phyloP scores from a whole-genome alignment of 1,140 invertebrate species.

The Macrobrachium nipponense region DNA sequence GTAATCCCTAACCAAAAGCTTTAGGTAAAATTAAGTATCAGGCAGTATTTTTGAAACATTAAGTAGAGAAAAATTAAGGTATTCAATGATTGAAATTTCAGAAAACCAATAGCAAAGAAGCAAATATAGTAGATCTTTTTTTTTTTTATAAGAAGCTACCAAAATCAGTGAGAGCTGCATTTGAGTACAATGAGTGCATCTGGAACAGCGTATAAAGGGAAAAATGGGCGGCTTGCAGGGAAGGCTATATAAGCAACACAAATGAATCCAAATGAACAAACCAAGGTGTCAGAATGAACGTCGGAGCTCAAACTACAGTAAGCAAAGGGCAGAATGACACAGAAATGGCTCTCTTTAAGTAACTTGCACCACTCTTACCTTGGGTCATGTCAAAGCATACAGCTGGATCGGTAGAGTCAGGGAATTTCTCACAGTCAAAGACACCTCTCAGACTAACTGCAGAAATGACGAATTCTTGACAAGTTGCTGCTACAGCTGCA shows the following conservation, averaged over 20 bases:
- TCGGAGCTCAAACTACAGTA: neutral
- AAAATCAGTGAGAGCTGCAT: too few species aligned
- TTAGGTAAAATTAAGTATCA: too few species aligned
- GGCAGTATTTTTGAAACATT: too few species aligned
- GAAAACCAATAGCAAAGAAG: too few species aligned
- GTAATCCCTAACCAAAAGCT: too few species aligned
- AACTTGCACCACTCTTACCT: slow-evolving; percentile 63
- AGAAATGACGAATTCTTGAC: slow-evolving; percentile 74
- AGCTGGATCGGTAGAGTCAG: slow-evolving; percentile 69
- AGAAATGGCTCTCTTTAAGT: neutral
- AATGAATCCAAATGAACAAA: too few species aligned
- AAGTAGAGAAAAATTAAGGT: too few species aligned
- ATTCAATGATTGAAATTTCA: too few species aligned
- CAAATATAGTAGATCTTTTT: too few species aligned
- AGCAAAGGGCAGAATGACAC: neutral
- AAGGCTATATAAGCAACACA: too few species aligned
- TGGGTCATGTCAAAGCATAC: slow-evolving; percentile 69
- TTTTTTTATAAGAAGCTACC: too few species aligned
- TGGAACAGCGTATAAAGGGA: neutral
- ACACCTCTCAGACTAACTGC: slow-evolving; percentile 71
- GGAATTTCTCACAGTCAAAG: slow-evolving; percentile 75
- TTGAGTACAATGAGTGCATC: neutral
- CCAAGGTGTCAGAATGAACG: neutral
- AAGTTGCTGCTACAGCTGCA: slow-evolving; percentile 74
- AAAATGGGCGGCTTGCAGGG: neutral